Evolutionary conservation across 2,888 invertebrate species (phyloP).

Genomic region (Epirrhoe alternata): DNA sequence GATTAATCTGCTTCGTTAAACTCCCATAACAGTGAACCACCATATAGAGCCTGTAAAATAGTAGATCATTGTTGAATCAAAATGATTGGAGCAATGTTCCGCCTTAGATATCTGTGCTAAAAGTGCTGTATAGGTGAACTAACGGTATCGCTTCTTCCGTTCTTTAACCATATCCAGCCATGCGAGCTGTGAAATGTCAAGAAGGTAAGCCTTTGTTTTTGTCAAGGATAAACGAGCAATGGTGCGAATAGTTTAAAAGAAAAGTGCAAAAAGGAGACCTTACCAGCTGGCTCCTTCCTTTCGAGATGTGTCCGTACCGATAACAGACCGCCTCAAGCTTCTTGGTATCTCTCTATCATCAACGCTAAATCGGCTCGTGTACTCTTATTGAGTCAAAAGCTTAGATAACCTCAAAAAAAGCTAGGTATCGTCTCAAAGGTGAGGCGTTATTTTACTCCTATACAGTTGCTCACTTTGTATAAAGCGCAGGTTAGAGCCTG

Average conservation of each 20-base stretch:
- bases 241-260: neutral
- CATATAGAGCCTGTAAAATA: constrained; percentile 43
- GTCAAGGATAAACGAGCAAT: constrained; percentile 14
- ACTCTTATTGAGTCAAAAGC: too few relatives aligned
- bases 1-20: constrained; percentile 25
- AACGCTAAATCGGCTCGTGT: too few relatives aligned
- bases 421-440: too few relatives aligned
- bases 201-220: constrained; percentile 27
- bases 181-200: constrained; percentile 43
- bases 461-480: too few relatives aligned
- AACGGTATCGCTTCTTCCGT: constrained; percentile 67
- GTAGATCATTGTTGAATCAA: constrained; percentile 49
- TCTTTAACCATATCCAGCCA: constrained; percentile 55
- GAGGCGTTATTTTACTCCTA: too few relatives aligned
- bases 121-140: constrained; percentile 64
- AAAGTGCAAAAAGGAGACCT: too few relatives aligned
- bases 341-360: too few relatives aligned
- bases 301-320: too few relatives aligned
- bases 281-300: too few relatives aligned
- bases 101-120: constrained; percentile 66
- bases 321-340: too few relatives aligned
- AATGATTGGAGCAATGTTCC: constrained; percentile 66
- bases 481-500: too few relatives aligned
- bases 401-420: too few relatives aligned
- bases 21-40: constrained; percentile 40